phyloP scores from a whole-genome alignment of 1,140 invertebrate genomes.

The Samia ricini region DNA sequence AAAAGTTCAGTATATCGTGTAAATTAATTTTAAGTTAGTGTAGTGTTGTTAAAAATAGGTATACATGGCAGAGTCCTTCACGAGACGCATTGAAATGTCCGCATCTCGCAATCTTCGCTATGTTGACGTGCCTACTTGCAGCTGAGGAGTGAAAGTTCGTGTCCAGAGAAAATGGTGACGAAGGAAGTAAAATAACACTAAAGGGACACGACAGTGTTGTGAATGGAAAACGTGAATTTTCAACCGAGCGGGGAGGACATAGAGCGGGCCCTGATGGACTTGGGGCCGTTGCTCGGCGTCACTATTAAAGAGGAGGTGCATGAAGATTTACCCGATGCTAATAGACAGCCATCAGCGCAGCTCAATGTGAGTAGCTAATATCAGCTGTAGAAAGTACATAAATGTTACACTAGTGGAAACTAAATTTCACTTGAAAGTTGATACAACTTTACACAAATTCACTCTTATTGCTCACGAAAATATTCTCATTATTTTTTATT shows the following conservation, averaged over 20 bases:
- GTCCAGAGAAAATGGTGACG: slow-evolving; percentile 41
- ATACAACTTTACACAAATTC: background rate
- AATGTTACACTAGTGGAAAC: slow-evolving; percentile 2
- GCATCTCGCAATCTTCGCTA: slow-evolving; percentile 47
- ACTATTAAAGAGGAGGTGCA: slow-evolving; percentile 68
- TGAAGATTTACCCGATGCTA: slow-evolving; percentile 47
- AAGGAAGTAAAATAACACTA: slow-evolving; percentile 27
- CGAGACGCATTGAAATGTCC: slow-evolving; percentile 32
- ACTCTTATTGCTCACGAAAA: background rate
- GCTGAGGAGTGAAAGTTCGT: slow-evolving; percentile 61
- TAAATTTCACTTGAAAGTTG: background rate
- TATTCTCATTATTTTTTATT: background rate
- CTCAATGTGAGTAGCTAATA: slow-evolving; percentile 22
- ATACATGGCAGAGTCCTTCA: slow-evolving; percentile 8
- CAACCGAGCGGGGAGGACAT: slow-evolving; percentile 62
- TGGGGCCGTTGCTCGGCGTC: slow-evolving; percentile 69
- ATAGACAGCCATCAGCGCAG: slow-evolving; percentile 20
- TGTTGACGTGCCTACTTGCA: slow-evolving; percentile 52
- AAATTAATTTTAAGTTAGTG: background rate
- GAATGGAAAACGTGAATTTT: slow-evolving; percentile 63
- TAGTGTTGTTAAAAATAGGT: background rate
- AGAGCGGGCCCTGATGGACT: slow-evolving; percentile 69
- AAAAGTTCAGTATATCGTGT: slow-evolving; percentile 5
- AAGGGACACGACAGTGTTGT: slow-evolving; percentile 16
- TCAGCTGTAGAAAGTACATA: background rate